These are phyloP conservation scores for Corynorhinus townsendii DNA, from an alignment of 2,113 vertebrate genomes.

Conservation along the genomic window DNA sequence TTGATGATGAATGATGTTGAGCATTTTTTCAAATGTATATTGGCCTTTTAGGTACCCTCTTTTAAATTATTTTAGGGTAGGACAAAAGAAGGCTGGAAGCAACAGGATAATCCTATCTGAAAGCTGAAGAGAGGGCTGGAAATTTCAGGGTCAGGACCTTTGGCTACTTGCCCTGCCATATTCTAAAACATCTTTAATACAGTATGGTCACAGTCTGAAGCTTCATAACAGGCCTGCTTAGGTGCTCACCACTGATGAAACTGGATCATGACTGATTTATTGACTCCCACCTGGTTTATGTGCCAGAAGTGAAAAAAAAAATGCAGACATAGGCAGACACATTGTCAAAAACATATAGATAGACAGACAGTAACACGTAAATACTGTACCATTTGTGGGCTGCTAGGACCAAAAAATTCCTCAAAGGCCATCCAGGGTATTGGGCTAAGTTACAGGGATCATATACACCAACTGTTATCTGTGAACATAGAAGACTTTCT, in stretches of 20 bases:
- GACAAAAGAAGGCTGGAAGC: background rate
- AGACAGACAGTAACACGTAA: conserved; percentile 47
- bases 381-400: conserved; percentile 94
- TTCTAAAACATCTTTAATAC: background rate
- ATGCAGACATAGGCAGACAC: background rate
- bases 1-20: background rate
- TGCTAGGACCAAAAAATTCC: conserved; percentile 92
- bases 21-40: background rate
- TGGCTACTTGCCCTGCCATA: background rate
- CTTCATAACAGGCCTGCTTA: background rate
- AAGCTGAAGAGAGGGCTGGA: background rate
- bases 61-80: background rate
- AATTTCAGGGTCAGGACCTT: background rate
- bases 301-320: background rate
- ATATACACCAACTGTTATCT: conserved; percentile 95
- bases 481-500: conserved; percentile 66
- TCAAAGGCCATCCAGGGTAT: conserved; percentile 96
- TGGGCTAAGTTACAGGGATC: conserved; percentile 95
- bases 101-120: background rate
- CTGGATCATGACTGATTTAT: background rate
- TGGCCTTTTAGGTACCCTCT: background rate
- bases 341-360: background rate
- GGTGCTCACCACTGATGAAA: background rate
- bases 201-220: background rate
- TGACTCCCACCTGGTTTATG: conserved; percentile 17